Evolutionary conservation across 2,888 invertebrate species (phyloP), one percentile per base, ranked within the genome.

Genomic region (Eledone cirrhosa): DNA sequence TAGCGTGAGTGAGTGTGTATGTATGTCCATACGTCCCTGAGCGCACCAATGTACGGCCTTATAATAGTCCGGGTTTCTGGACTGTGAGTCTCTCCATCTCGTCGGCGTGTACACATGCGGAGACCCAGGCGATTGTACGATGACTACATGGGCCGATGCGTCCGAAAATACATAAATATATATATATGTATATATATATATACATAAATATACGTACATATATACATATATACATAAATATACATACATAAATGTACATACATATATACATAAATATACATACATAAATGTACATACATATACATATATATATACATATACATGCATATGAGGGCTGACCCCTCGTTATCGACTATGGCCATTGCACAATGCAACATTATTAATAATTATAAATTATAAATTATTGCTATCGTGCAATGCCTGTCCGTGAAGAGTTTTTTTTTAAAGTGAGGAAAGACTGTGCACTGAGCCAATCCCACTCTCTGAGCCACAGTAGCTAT

Each of bases 171-270:
- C 13, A 53, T 53, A 53, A 16, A 53, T 53, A 53, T 53, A 53
- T 53, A 53, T 53, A 53, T 53, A 53, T 53, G 19, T 53, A 53
- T 53, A 53, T 53, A 53, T 53, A 53, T 53, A 53, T 53, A 53
- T 53, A 53, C 19, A 53, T 53, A 53, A 19, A 53, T 53, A 53
- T 16, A 53, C 19, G 19, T 53, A 53, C 53, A 53, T 53, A 53
- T 53, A 53, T 53, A 53, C 19, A 53, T 53, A 53, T 53, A 53
- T 53, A 53, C 16, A 59, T 4, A 59, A 3, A 59, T 13, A 59
- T 13, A 59, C 24, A 59, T 13, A 59, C 24, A 59, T 13, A 59
- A 3, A 59, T 13, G 13, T 13, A 59, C 24, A 59, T 59, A 59
- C 13, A 59, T 24, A 22, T 59, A 59, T 59, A 59, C 13, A 59